Percentiles rank a stretch among this genome's conserved stretches.
Evolutionary conservation across 2,113 vertebrate genomes (phyloP).

Genomic region (Tamias sibiricus): DNA sequence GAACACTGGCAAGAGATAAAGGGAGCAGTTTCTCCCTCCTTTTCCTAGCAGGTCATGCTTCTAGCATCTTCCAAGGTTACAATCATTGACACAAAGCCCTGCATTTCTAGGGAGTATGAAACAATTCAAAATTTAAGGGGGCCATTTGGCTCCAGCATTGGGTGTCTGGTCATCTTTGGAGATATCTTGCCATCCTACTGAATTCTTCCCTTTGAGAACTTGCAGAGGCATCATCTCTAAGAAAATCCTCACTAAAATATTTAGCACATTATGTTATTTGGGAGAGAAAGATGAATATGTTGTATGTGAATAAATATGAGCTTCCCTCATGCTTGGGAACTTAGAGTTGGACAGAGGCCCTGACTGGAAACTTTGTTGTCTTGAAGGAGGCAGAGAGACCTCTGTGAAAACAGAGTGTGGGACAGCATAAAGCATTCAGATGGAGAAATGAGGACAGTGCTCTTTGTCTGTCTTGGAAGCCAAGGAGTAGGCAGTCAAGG

Average conservation of each 20-base stretch:
- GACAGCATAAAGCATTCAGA: not conserved
- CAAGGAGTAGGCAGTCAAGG: accelerated
- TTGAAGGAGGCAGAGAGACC: not conserved
- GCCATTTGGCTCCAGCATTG: not conserved
- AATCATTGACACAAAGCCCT: not conserved
- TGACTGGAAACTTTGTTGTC: not conserved
- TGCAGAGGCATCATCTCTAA: not conserved
- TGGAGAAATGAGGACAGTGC: not conserved
- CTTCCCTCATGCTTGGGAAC: not conserved
- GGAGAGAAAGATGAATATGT: not conserved
- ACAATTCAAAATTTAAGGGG: not conserved
- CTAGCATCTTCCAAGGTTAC: not conserved
- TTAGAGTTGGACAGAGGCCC: not conserved
- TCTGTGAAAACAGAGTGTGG: not conserved
- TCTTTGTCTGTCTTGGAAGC: not conserved
- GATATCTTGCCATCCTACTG: not conserved
- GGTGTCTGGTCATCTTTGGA: not conserved
- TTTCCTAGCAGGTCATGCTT: not conserved
- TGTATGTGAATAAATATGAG: not conserved
- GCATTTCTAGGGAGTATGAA: not conserved
- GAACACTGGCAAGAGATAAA: not conserved
- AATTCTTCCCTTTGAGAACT: not conserved
- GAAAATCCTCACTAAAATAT: not conserved
- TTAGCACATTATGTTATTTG: not conserved
- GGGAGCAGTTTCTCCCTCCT: not conserved